Percentiles rank a stretch among this genome's conserved stretches.
phyloP scores from a whole-genome alignment of 2,797 vertebrate genomes.

The Remorina albescens region DNA sequence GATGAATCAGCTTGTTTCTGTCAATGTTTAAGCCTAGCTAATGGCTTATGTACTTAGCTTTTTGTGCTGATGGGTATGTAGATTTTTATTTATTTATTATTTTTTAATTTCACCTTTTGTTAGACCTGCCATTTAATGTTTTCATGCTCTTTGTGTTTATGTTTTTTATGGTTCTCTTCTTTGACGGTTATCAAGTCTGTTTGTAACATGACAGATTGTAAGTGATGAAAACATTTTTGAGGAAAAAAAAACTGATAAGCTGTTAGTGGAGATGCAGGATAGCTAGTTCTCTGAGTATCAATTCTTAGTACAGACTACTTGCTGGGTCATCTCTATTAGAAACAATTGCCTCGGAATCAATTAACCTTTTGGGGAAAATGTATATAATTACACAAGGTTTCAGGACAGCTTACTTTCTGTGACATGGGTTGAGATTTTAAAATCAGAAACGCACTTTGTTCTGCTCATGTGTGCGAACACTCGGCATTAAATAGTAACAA shows the following conservation, averaged over 20 bases:
- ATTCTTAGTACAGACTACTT: slow-evolving; percentile 6
- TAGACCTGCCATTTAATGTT: slow-evolving; percentile 37
- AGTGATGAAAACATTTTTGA: slow-evolving; percentile 35
- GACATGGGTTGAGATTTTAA: slow-evolving; percentile 29
- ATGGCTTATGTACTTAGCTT: slow-evolving; percentile 71
- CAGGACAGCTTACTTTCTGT: not conserved
- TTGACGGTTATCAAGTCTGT: slow-evolving; percentile 29
- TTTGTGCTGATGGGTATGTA: slow-evolving; percentile 66
- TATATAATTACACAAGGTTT: slow-evolving; percentile 24
- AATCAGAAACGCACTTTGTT: slow-evolving; percentile 15
- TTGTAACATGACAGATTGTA: slow-evolving; percentile 24
- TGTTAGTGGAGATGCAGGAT: not conserved
- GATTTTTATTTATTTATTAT: slow-evolving; percentile 51
- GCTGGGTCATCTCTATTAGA: slow-evolving; percentile 15
- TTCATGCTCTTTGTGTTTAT: slow-evolving; percentile 36
- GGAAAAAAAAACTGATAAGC: not conserved
- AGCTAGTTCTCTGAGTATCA: slow-evolving; percentile 1
- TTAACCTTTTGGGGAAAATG: slow-evolving; percentile 16
- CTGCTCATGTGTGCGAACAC: slow-evolving; percentile 26
- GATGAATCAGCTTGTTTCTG: slow-evolving; percentile 79
- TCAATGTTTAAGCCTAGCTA: slow-evolving; percentile 76
- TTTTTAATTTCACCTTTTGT: slow-evolving; percentile 51
- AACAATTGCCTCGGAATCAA: not conserved
- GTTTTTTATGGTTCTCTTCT: slow-evolving; percentile 47
- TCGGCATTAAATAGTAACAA: slow-evolving; percentile 34